Evolutionary conservation across 2,113 vertebrate species (phyloP).

Genomic region (Microtus richardsoni): DNA sequence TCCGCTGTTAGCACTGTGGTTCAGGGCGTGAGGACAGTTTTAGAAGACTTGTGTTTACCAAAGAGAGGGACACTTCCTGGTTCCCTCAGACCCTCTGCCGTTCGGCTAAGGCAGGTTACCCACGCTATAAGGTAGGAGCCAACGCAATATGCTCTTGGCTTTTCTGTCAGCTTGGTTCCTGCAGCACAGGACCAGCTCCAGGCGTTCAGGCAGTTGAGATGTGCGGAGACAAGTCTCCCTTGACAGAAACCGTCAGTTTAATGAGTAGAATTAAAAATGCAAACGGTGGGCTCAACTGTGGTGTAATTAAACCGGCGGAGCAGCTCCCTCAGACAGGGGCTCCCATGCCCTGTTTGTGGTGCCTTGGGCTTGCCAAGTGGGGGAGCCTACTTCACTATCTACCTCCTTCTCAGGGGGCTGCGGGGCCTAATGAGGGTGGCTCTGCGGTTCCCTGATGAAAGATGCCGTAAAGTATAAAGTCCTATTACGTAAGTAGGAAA

Average conservation of each 20-base stretch:
- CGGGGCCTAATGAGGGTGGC: conserved; percentile 64
- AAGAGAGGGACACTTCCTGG: not conserved
- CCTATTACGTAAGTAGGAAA: conserved; percentile 62
- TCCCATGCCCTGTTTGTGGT: not conserved
- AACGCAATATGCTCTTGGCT: not conserved
- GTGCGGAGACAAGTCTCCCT: conserved; percentile 65
- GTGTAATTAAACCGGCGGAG: conserved; percentile 54
- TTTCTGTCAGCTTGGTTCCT: not conserved
- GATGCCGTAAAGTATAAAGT: conserved; percentile 72
- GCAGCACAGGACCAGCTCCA: conserved; percentile 34
- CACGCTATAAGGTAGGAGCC: not conserved
- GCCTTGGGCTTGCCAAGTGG: conserved; percentile 44
- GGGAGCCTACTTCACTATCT: conserved; percentile 23
- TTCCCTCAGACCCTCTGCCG: fast-evolving
- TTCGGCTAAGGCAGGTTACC: not conserved
- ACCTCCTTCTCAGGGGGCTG: conserved; percentile 55
- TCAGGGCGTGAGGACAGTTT: not conserved
- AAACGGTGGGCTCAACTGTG: conserved; percentile 57
- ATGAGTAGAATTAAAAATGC: conserved; percentile 80
- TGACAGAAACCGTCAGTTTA: conserved; percentile 61
- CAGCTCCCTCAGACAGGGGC: not conserved
- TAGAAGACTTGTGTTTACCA: not conserved
- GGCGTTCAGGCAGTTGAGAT: conserved; percentile 8
- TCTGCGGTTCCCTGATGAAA: conserved; percentile 76
- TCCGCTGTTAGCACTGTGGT: not conserved